Conservation (phyloP, 2,113 vertebrate genomes). For the Hypomesus transpacificus region DNA sequence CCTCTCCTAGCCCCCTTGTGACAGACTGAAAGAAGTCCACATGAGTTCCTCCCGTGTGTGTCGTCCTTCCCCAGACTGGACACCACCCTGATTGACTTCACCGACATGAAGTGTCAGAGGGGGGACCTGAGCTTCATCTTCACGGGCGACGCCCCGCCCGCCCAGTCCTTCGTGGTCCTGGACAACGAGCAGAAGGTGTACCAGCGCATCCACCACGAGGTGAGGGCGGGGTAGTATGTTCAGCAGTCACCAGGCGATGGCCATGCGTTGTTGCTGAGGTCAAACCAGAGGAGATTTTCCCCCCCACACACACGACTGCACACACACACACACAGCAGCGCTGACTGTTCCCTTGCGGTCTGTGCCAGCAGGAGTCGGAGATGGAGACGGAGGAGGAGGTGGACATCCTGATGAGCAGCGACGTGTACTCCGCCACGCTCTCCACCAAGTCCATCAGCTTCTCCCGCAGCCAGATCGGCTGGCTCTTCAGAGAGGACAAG, state of each 20-base stretch:
- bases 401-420: conserved; percentile 99
- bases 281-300: no score
- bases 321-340: no score
- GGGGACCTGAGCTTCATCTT: conserved; percentile 99
- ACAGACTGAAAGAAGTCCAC: not conserved
- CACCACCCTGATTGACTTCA: conserved; percentile 99
- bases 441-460: conserved; percentile 99
- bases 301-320: no score
- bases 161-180: conserved; percentile 96
- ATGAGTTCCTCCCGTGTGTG: no score
- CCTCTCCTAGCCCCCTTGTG: no score
- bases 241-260: no score
- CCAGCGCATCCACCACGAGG: conserved; percentile 98
- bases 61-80: conserved; percentile 79
- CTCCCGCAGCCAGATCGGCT: conserved; percentile 92
- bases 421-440: conserved; percentile 96
- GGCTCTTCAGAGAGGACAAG: conserved; percentile 98
- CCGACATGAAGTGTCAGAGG: conserved; percentile 99
- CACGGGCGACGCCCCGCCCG: conserved; percentile 86
- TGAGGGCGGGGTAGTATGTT: conserved; percentile 45
- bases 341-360: no score
- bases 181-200: conserved; percentile 99
- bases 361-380: conserved; percentile 84
- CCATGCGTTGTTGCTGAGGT: no score
- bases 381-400: conserved; percentile 99